Evolutionary conservation across 2,113 vertebrate genomes (phyloP), one percentile per base, ranked within the genome.

Genomic region (Xiphias gladius): DNA sequence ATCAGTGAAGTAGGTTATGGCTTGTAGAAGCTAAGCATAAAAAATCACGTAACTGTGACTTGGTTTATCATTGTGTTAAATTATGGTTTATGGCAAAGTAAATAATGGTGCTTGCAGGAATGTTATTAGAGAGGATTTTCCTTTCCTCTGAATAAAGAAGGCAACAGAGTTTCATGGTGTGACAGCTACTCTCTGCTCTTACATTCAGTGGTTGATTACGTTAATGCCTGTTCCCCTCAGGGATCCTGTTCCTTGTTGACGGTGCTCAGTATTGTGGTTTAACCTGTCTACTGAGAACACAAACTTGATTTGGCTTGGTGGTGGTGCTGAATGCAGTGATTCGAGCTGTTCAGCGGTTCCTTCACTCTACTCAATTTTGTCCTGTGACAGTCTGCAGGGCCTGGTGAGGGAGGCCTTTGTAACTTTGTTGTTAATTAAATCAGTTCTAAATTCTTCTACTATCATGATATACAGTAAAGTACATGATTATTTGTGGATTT

Each of bases 181-280:
- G 77, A 87, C 78, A 74, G 86, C 72, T 64, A 48, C 73, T 78
- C 61, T 76, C 80, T 76, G 39, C 69, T 81, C 70, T 75, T 63
- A 46, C 65, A 63, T 77, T 86, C 62, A 68, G 41, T n/a, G 58
- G 61, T 68, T 85, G 83, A 91, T 87, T 77, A 69, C 86, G 89
- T 82, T 88, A 87, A 92, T 83, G 86, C 81, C 61, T 73, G 59
- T 68, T 88, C 73, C 79, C 87, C 82, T 83, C 84, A 14, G 83
- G 90, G 79, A 69, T 77, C 79, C 79, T 77, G 84, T 74, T 85
- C 74, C 79, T 62, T 84, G 88, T 90, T 84, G 89, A 89, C 65
- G 57, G 20, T 76, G 83, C 72, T 85, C 62, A 64, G 68, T 55
- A 76, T 78, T 83, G 61, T 63, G 79, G 79, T 79, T 82, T 67